Conservation (phyloP, 2,888 invertebrate species). For the Torymus texanus region DNA sequence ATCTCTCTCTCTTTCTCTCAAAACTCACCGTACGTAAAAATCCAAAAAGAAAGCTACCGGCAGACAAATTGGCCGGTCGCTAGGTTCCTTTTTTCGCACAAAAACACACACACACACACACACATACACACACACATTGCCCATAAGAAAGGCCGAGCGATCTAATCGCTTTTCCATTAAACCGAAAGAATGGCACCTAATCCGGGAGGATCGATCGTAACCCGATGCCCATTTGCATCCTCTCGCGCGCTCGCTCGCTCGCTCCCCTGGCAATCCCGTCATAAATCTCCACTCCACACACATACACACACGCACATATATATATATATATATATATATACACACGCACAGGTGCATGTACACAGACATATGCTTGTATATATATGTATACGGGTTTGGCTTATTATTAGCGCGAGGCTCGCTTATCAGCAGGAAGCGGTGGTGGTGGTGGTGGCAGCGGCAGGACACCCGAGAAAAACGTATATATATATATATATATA, state of each 20-base stretch:
- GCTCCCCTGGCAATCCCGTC: slow-evolving; percentile 31
- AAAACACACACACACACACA: neutral
- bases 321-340: neutral
- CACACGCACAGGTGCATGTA: neutral
- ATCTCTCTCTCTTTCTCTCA: no score
- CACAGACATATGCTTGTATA: neutral
- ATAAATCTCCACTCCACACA: slow-evolving; percentile 40
- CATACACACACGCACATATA: neutral
- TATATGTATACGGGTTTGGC: neutral
- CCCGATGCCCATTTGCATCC: slow-evolving; percentile 50
- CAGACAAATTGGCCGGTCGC: slow-evolving; percentile 31
- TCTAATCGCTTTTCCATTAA: slow-evolving; percentile 55
- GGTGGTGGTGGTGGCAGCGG: neutral
- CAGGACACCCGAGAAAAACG: neutral
- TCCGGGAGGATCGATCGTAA: slow-evolving; percentile 49
- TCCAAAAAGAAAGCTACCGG: slow-evolving; percentile 1
- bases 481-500: neutral
- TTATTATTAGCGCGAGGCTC: slow-evolving; percentile 39
- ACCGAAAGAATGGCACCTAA: slow-evolving; percentile 48
- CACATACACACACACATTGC: neutral
- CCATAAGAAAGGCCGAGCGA: slow-evolving; percentile 36
- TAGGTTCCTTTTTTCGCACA: slow-evolving; percentile 6
- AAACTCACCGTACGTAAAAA: neutral
- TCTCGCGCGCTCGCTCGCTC: neutral
- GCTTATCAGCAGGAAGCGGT: slow-evolving; percentile 42